phyloP scores from a whole-genome alignment of 2,888 invertebrate species.

The Chirona hameri region DNA sequence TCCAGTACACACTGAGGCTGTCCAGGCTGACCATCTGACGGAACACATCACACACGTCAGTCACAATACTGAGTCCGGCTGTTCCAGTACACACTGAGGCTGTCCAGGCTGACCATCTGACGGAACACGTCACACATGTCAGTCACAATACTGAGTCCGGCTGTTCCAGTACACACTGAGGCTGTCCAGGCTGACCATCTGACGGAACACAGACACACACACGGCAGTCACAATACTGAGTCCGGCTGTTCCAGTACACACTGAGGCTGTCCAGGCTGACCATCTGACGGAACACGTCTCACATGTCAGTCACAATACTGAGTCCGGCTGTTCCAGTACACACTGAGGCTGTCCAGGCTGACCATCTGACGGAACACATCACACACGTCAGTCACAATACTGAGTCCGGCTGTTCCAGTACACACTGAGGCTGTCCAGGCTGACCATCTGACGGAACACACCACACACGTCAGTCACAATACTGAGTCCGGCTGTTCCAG shows the following conservation, averaged over 20 bases:
- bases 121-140: too few species aligned
- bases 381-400: too few species aligned
- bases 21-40: constrained; percentile 56
- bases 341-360: too few species aligned
- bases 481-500: constrained; percentile 69
- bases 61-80: too few species aligned
- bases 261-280: constrained; percentile 71
- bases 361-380: too few species aligned
- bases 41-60: too few species aligned
- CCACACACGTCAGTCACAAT: too few species aligned
- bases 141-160: constrained; percentile 53
- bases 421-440: constrained; percentile 74
- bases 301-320: too few species aligned
- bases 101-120: too few species aligned
- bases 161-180: constrained; percentile 87
- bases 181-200: constrained; percentile 76
- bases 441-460: constrained; percentile 58
- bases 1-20: constrained; percentile 83
- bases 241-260: constrained; percentile 78
- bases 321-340: too few species aligned
- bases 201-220: constrained; percentile 33
- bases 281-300: too few species aligned
- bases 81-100: too few species aligned
- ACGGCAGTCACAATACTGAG: constrained; percentile 44
- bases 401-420: constrained; percentile 77